Evolutionary conservation across 2,888 invertebrate genomes (phyloP).

Genomic region (Hydroisotoma schaefferi): DNA sequence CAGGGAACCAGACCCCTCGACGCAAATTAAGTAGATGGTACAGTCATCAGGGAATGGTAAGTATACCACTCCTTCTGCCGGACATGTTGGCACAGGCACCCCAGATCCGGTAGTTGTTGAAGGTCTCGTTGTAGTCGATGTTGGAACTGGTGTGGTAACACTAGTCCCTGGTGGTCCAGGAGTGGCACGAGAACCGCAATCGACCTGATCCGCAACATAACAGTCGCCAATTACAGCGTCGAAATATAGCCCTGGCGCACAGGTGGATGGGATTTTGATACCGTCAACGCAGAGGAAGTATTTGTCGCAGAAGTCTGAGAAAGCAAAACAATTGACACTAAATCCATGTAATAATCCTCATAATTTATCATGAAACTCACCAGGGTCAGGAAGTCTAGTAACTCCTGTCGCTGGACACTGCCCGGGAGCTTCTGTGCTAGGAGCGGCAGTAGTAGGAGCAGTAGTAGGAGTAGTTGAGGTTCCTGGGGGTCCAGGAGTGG

Average conservation of each 20-base stretch:
- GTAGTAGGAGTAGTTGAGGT: too few species aligned
- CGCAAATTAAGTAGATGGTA: constrained; percentile 15
- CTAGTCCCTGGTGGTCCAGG: constrained; percentile 50
- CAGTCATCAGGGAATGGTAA: constrained; percentile 20
- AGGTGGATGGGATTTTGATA: background rate
- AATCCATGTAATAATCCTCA: too few species aligned
- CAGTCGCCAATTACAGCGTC: constrained; percentile 18
- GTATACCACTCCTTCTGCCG: constrained; percentile 10
- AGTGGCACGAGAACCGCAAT: too few species aligned
- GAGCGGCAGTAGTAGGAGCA: too few species aligned
- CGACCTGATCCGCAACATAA: constrained; percentile 49
- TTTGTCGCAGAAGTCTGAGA: constrained; percentile 15
- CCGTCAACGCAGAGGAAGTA: constrained; percentile 25
- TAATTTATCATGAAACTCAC: too few species aligned
- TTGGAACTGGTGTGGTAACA: constrained; percentile 50
- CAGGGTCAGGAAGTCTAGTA: too few species aligned
- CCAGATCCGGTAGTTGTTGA: constrained; percentile 49
- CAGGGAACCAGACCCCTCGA: constrained; percentile 13
- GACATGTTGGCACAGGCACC: constrained; percentile 47
- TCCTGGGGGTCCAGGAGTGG: too few species aligned
- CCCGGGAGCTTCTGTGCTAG: too few species aligned
- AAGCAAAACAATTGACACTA: too few species aligned
- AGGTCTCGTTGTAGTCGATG: too few species aligned
- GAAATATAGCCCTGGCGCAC: constrained; percentile 12
- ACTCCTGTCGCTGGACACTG: too few species aligned